Percentiles rank a stretch among this genome's conserved stretches.
phyloP scores from a whole-genome alignment of 2,888 invertebrate species.

The Geotrupes spiniger region DNA sequence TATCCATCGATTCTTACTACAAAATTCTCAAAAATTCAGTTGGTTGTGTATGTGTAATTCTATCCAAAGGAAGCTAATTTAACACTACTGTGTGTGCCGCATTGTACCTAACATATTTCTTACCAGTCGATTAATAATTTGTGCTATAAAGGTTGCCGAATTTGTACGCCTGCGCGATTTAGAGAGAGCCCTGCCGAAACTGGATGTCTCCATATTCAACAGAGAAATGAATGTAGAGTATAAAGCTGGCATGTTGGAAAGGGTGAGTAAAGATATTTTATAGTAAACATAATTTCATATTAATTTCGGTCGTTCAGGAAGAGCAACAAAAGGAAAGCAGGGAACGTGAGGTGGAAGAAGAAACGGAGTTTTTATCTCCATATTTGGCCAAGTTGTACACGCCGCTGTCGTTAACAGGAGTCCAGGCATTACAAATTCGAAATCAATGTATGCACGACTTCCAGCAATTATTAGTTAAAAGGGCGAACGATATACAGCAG shows the following conservation, averaged over 20 bases:
- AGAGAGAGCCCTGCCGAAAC: constrained; percentile 53
- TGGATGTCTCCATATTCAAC: constrained; percentile 57
- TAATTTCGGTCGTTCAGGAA: constrained; percentile 40
- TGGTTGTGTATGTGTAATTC: no score
- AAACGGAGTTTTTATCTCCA: constrained; percentile 62
- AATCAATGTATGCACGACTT: constrained; percentile 66
- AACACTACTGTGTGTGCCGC: no score
- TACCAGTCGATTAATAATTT: no score
- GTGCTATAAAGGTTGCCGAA: constrained; percentile 40
- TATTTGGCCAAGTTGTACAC: constrained; percentile 61
- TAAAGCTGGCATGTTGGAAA: constrained; percentile 50
- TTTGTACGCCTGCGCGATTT: constrained; percentile 51
- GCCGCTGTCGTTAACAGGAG: constrained; percentile 42
- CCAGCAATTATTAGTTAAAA: constrained; percentile 58
- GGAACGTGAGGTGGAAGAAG: constrained; percentile 61
- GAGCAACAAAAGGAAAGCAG: constrained; percentile 53
- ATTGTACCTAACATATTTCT: no score
- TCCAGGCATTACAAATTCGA: constrained; percentile 53
- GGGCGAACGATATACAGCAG: constrained; percentile 64
- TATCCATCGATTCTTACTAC: no score
- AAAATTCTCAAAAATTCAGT: no score
- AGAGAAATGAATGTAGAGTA: constrained; percentile 55
- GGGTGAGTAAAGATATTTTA: constrained; percentile 44
- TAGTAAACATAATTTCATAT: background rate
- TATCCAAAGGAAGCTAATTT: no score